Conservation (phyloP, 2,797 vertebrate species). For the Gambusia yucatana region DNA sequence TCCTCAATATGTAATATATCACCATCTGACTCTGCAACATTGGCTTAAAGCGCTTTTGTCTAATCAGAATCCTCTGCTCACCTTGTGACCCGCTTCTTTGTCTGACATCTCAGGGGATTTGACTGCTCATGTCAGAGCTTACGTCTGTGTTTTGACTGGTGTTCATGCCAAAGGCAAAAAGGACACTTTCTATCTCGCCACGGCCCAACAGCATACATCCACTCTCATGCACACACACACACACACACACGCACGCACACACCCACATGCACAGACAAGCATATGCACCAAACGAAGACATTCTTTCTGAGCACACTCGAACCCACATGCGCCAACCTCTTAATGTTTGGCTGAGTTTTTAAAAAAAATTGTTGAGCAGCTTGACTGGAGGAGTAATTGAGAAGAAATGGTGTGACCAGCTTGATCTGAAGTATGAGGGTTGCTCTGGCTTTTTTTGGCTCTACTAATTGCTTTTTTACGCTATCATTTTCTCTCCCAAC, state of each 20-base stretch:
- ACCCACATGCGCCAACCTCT: conserved; percentile 42
- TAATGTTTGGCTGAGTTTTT: conserved; percentile 62
- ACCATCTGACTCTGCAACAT: background rate
- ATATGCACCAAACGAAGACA: conserved; percentile 58
- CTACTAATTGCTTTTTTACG: conserved; percentile 47
- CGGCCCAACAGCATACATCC: conserved; percentile 41
- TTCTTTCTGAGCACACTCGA: conserved; percentile 35
- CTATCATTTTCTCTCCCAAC: conserved; percentile 43
- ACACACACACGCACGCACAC: conserved; percentile 55
- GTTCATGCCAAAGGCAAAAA: conserved; percentile 45
- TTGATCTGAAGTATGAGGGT: conserved; percentile 57
- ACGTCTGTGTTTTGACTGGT: conserved; percentile 60
- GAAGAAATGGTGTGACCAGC: conserved; percentile 66
- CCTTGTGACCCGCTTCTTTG: conserved; percentile 18
- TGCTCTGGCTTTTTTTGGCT: conserved; percentile 47
- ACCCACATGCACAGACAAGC: conserved; percentile 50
- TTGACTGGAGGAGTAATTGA: conserved; percentile 79
- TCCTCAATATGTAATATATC: background rate
- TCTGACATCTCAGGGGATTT: conserved; percentile 44
- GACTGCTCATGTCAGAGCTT: conserved; percentile 54
- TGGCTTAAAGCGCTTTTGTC: conserved; percentile 30
- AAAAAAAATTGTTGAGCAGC: conserved; percentile 72
- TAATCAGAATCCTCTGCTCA: conserved; percentile 38
- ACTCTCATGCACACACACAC: conserved; percentile 36
- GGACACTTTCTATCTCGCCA: conserved; percentile 47